phyloP scores from a whole-genome alignment of 1,140 invertebrate species.

The Aplysia californica region DNA sequence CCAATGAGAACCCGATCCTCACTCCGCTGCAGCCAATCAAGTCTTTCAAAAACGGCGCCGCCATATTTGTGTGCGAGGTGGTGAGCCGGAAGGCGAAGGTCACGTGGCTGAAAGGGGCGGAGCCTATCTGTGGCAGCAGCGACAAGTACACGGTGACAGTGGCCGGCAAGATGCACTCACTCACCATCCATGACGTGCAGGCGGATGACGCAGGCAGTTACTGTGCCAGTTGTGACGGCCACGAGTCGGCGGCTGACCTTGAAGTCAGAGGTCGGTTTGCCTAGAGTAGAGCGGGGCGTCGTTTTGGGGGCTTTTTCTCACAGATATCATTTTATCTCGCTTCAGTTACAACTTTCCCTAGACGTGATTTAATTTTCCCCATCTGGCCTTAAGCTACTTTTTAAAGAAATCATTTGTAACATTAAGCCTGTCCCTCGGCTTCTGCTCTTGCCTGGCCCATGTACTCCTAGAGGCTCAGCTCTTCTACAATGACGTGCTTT shows the following conservation, averaged over 20 bases:
- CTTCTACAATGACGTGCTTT: no score
- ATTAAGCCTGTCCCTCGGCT: no score
- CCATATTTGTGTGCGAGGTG: conserved; percentile 92
- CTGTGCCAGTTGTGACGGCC: conserved; percentile 41
- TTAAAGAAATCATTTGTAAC: no score
- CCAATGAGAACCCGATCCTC: conserved; percentile 32
- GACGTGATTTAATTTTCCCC: no score
- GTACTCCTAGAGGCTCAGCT: no score
- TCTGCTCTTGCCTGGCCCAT: no score
- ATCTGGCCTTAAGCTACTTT: no score
- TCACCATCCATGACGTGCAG: conserved; percentile 46
- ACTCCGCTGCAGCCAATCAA: conserved; percentile 89
- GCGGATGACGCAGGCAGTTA: conserved; percentile 49
- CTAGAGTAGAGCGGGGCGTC: neutral
- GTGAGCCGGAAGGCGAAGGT: conserved; percentile 91
- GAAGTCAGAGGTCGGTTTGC: conserved; percentile 37
- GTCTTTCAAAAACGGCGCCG: conserved; percentile 90
- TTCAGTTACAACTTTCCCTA: no score
- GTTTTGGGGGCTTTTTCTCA: no score
- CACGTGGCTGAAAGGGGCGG: conserved; percentile 62
- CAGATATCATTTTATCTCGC: no score
- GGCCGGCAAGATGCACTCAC: conserved; percentile 45
- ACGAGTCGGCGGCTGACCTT: conserved; percentile 34
- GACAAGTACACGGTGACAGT: conserved; percentile 42
- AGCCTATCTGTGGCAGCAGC: conserved; percentile 45